Evolutionary conservation across 92 coral and sea anemone genomes (phyloP).

Genomic region (Zoanthus gigantus): DNA sequence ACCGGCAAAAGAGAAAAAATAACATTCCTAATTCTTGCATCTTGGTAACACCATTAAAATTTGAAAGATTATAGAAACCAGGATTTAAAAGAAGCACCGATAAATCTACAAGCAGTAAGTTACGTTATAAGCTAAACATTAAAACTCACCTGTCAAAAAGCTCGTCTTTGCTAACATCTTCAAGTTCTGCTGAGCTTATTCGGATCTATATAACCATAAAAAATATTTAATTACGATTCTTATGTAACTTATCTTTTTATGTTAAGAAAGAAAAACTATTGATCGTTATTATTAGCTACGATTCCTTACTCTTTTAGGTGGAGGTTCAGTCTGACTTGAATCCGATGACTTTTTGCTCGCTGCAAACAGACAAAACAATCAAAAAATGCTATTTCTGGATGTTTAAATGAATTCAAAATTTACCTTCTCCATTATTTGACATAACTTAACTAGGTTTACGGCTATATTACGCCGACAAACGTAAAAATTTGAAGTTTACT

Average conservation of each 20-base stretch:
- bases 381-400: slow-evolving; percentile 5
- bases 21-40: too few species aligned
- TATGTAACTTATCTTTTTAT: not conserved
- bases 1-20: not conserved
- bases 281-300: not conserved
- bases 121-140: not conserved
- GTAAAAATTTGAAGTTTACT: not conserved
- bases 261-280: not conserved
- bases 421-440: slow-evolving; percentile 92
- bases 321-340: slow-evolving; percentile 64
- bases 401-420: not conserved
- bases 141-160: slow-evolving; percentile 71
- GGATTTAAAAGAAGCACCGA: not conserved
- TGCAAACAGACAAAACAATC: slow-evolving; percentile 52
- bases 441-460: slow-evolving; percentile 54
- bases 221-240: not conserved
- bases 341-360: slow-evolving; percentile 76
- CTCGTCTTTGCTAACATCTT: slow-evolving; percentile 69
- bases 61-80: not conserved
- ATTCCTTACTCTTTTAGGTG: slow-evolving; percentile 82
- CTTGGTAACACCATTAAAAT: not conserved
- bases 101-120: slow-evolving; percentile 1
- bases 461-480: slow-evolving; percentile 54
- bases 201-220: slow-evolving; percentile 63
- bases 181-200: slow-evolving; percentile 72